A percentile compares a stretch with the other conserved stretches of the same genome.
Conservation (phyloP, 2,888 invertebrate species). For the Acronicta leporina region DNA sequence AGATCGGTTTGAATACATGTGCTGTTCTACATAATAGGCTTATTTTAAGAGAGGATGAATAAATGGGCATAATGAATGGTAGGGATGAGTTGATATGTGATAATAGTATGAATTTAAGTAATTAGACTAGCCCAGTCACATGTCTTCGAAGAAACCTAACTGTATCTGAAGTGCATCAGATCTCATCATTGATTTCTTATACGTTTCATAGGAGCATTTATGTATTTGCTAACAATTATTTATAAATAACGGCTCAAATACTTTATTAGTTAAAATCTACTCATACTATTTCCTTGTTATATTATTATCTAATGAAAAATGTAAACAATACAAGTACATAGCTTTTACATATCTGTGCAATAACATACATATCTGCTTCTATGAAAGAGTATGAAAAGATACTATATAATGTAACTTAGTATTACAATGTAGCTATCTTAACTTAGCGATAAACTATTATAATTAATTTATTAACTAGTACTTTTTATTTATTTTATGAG, state of each 20-base stretch:
- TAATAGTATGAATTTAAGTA: slow-evolving; percentile 80
- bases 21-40: slow-evolving; percentile 36
- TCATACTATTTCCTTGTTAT: slow-evolving; percentile 5
- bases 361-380: slow-evolving; percentile 84
- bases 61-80: slow-evolving; percentile 58
- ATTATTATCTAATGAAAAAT: slow-evolving; percentile 22
- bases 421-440: slow-evolving; percentile 58
- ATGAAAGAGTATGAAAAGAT: slow-evolving; percentile 70
- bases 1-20: slow-evolving; percentile 24
- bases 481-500: slow-evolving; percentile 69
- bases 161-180: slow-evolving; percentile 61
- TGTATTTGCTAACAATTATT: slow-evolving; percentile 53
- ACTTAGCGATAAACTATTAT: slow-evolving; percentile 57
- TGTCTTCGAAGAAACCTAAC: slow-evolving; percentile 61
- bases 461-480: slow-evolving; percentile 61
- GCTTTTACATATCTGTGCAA: slow-evolving; percentile 72
- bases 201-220: slow-evolving; percentile 83
- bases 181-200: slow-evolving; percentile 64
- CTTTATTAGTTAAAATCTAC: slow-evolving; percentile 6
- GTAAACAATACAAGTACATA: slow-evolving; percentile 31
- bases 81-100: slow-evolving; percentile 81
- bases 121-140: slow-evolving; percentile 64
- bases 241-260: slow-evolving; percentile 20
- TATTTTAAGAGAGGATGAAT: slow-evolving; percentile 54
- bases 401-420: slow-evolving; percentile 62